Evolutionary conservation across 92 coral and sea anemone genomes (phyloP).

Genomic region (Metridium senile): DNA sequence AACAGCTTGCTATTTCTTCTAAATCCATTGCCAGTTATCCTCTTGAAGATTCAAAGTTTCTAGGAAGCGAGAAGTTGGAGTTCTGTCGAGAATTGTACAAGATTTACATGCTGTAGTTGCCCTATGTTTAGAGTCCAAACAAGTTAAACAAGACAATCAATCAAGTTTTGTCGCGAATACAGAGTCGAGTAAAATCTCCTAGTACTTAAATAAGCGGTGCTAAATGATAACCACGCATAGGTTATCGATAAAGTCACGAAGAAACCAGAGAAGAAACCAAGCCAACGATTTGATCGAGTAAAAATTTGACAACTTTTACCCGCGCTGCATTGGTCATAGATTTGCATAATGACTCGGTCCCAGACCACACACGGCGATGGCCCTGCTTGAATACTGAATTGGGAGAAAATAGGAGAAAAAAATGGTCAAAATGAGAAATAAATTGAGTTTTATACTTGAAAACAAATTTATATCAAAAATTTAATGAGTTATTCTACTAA

Average conservation of each 20-base stretch:
- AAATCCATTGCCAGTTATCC: constrained; percentile 59
- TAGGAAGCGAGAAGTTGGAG: not conserved
- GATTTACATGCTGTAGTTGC: constrained; percentile 15
- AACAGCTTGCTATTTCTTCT: constrained; percentile 79
- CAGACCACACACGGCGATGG: constrained; percentile 32
- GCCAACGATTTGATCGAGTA: not conserved
- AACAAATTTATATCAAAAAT: no score
- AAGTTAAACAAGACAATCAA: not conserved
- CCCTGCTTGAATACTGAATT: not conserved
- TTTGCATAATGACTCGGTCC: constrained; percentile 18
- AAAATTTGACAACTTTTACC: constrained; percentile 15
- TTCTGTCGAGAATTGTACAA: not conserved
- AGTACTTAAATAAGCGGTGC: not conserved
- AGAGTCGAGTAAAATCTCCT: not conserved
- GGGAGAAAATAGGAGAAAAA: not conserved
- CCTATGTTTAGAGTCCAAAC: constrained; percentile 1
- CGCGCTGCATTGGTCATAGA: constrained; percentile 27
- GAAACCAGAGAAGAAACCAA: not conserved
- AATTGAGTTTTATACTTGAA: not conserved
- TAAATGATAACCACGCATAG: not conserved
- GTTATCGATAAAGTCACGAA: not conserved
- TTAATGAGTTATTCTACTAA: no score
- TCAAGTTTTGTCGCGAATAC: not conserved
- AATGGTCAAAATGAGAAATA: not conserved
- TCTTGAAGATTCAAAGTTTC: not conserved